These are phyloP conservation scores for Salpingus planirostris DNA, from an alignment of 2,888 invertebrate genomes.

Conservation along the genomic window DNA sequence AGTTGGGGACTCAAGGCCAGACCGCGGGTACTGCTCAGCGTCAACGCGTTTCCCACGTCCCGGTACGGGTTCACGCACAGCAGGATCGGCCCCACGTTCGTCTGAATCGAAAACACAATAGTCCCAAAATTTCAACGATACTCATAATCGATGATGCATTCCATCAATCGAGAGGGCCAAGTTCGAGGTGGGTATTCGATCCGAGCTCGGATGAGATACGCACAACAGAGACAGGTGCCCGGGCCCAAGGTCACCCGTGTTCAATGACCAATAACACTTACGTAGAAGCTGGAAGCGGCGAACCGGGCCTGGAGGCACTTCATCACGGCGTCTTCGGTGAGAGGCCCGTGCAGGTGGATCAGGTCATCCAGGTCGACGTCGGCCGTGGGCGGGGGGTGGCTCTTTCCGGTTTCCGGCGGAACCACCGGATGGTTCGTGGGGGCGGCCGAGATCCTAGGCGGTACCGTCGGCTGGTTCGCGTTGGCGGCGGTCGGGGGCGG, in stretches of 20 bases:
- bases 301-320: constrained; percentile 86
- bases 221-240: constrained; percentile 23
- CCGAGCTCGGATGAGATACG: no score
- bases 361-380: constrained; percentile 70
- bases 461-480: constrained; percentile 37
- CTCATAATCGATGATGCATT: background rate
- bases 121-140: no score
- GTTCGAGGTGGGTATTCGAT: no score
- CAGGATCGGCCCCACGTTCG: constrained; percentile 85
- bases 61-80: constrained; percentile 84
- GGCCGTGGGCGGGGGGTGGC: constrained; percentile 22
- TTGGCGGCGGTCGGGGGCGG: constrained; percentile 20
- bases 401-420: constrained; percentile 13
- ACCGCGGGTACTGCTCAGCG: constrained; percentile 64
- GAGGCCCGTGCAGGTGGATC: constrained; percentile 84
- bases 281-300: constrained; percentile 77
- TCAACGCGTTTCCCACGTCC: constrained; percentile 80
- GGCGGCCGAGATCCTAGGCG: constrained; percentile 29
- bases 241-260: constrained; percentile 33
- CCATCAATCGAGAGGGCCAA: no score
- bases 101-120: constrained; percentile 50
- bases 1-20: constrained; percentile 71
- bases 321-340: constrained; percentile 90
- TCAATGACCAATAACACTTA: constrained; percentile 49
- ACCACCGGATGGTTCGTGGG: constrained; percentile 16